A percentile compares a stretch with the other conserved stretches of the same genome.
phyloP scores from a whole-genome alignment of 2,797 vertebrate species.

The Cryptoblepharus egeriae region DNA sequence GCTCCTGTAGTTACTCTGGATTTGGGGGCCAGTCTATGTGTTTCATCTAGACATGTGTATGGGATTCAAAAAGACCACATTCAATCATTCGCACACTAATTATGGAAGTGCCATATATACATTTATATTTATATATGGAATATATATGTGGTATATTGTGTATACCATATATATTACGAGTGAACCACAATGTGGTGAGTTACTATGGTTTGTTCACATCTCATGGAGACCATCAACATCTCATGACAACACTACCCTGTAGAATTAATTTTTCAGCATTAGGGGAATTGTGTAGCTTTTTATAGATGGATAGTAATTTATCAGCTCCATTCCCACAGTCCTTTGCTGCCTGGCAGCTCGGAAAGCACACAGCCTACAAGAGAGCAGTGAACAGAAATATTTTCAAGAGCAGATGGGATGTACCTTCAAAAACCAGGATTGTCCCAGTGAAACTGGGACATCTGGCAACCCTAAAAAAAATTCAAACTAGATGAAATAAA shows the following conservation, averaged over 20 bases:
- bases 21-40: no score
- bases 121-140: no score
- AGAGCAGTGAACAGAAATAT: slow-evolving; percentile 77
- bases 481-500: slow-evolving; percentile 77
- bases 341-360: slow-evolving; percentile 71
- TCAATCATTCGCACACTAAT: not conserved
- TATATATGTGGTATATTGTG: no score
- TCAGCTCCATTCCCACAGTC: slow-evolving; percentile 69
- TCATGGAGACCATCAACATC: slow-evolving; percentile 52
- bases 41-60: not conserved
- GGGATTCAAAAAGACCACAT: not conserved
- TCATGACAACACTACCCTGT: slow-evolving; percentile 53
- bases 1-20: no score
- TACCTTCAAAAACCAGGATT: slow-evolving; percentile 78
- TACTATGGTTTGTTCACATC: slow-evolving; percentile 42
- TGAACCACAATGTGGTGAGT: not conserved
- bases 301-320: slow-evolving; percentile 73
- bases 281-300: slow-evolving; percentile 65
- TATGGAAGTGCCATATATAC: slow-evolving; percentile 6
- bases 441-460: slow-evolving; percentile 80
- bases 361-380: slow-evolving; percentile 72
- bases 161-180: slow-evolving; percentile 2
- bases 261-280: slow-evolving; percentile 65
- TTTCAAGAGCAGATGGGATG: slow-evolving; percentile 79
- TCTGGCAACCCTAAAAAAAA: slow-evolving; percentile 80